Base-by-base conservation (phyloP, 2,797 vertebrate genomes). In the Gallinago solitaria region DNA sequence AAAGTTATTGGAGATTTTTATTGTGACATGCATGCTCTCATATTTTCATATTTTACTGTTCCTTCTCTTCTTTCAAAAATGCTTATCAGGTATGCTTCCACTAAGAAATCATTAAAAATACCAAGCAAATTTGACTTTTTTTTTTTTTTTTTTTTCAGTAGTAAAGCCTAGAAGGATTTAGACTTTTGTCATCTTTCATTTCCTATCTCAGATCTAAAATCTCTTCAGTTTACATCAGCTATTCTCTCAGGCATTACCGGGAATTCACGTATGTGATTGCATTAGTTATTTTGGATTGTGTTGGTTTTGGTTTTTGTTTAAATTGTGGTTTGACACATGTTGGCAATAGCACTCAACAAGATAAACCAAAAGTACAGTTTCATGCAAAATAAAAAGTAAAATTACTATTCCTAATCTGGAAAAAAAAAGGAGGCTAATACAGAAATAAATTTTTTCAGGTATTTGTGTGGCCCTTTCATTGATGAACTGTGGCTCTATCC, bases 61-160 rank as follows among this genome's bases (percentile, higher is more conserved):
- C 12, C 11, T 84, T 86, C 28, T 79, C 43, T 89, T 91, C 63
- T 96, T 93, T 93, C 45, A 71, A 73, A 89, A 83, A 35, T n/a
- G 6, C 60, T 77, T 23, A 65, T 53, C 25, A 30, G 53, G 24
- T 71, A 56, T 86, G 50, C 16, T 86, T 89, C 57, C 43, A 61
- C 8, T 76, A 69, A 95, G 63, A 82, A 96, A 87, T 85, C 41
- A 19, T 79, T 74, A 67, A 91, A 90, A 89, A 75, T 70, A 8
- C 28, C 25, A 24, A 70, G 30, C 37, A 60, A 75, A 2, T n/a
- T n/a, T n/a, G n/a, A n/a, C n/a, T 67, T 74, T 15, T 51, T 23
- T 39, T 37, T 48, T 50, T 50, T 53, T 53, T 28, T 41, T 41
- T 53, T 86, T 59, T 3, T 0, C 9, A 68, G 5, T 4, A 47